Base-by-base conservation (phyloP, 35 echinoderm and acorn worm genomes). In the Ophiothrix spiculata region DNA sequence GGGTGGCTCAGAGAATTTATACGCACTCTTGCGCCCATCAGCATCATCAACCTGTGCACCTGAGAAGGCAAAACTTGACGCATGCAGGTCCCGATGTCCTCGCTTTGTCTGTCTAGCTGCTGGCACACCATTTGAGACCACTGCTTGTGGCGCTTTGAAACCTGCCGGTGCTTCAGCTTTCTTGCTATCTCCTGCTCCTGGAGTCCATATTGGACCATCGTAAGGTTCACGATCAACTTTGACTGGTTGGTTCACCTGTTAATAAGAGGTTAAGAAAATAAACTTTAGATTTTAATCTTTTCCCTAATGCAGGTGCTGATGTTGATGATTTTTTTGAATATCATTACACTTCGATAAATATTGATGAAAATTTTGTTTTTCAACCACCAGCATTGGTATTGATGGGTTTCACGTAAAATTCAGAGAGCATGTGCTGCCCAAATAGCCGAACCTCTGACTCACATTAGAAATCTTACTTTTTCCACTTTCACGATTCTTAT, bases 51-150 rank as follows among this genome's bases (percentile, higher is more conserved):
- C 37, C 80, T 97, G 94, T 28, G 40, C 32, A 37, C 94, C 94
- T 75, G 96, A 99, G 23, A 99, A 83, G 54, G 88, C 88, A 83
- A 99, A 99, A 40, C 85, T 85, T n/a, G 96, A 99, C n/a, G 82
- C 82, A 39, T 99, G 96, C 14, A 99, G 87, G 56, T 99, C 92
- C 25, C 96, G 82, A 37, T 88, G 80, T 10, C 42, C 60, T 69
- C 60, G 76, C 69, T 91, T 91, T 49, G 42, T 49, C 19, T 49
- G 42, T 54, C 29, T 15, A 28, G 3, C 60, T 69, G 23, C 60
- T 69, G 60, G 60, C 23, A 69, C 1, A 1, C 60, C 60, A 69
- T 25, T 69, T 10, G 85, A 82, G 32, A 82, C 4, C 39, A 81
- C 35, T 23, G 16, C 12, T 25, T 60, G 79, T n/a, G 60, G 60